A percentile compares a stretch with the other conserved stretches of the same genome.
Conservation (phyloP, 2,888 invertebrate species). For the Bombylius discolor region DNA sequence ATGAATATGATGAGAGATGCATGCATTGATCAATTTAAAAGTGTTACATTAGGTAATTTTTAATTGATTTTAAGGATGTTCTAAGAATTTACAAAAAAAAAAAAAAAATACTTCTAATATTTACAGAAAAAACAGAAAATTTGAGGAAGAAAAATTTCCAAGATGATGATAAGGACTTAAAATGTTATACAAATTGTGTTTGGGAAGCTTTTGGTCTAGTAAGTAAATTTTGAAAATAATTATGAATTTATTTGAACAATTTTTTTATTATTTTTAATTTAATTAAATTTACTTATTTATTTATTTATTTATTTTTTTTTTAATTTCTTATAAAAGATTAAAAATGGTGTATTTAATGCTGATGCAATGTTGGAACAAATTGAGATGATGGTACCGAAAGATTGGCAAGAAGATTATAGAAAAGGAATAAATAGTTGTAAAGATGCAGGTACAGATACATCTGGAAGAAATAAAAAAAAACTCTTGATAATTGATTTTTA, state of each 20-base stretch:
- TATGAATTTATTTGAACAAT: no score
- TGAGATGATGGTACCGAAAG: slow-evolving; percentile 30
- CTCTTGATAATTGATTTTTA: no score
- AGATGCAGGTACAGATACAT: slow-evolving; percentile 15
- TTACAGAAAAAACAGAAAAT: not conserved
- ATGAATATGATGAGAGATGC: not conserved
- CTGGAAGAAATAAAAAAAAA: no score
- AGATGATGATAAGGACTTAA: slow-evolving; percentile 24
- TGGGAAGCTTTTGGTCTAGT: slow-evolving; percentile 42
- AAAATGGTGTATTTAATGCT: slow-evolving; percentile 31
- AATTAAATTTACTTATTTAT: not conserved
- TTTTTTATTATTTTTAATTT: not conserved
- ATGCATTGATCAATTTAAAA: not conserved
- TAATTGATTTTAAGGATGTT: not conserved
- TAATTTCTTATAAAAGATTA: slow-evolving; percentile 23
- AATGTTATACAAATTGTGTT: slow-evolving; percentile 43
- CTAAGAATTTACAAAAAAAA: not conserved
- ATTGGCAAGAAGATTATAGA: slow-evolving; percentile 24
- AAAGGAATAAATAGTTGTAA: slow-evolving; percentile 26
- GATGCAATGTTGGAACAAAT: slow-evolving; percentile 31
- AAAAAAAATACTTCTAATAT: no score
- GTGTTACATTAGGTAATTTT: not conserved
- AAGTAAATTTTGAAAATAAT: slow-evolving; percentile 15
- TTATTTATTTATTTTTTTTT: not conserved
- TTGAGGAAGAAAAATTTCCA: not conserved